A percentile compares a stretch with the other conserved stretches of the same genome.
Conservation (phyloP, 53 echinoderm and acorn worm genomes). For the Mesocentrotus franciscanus region DNA sequence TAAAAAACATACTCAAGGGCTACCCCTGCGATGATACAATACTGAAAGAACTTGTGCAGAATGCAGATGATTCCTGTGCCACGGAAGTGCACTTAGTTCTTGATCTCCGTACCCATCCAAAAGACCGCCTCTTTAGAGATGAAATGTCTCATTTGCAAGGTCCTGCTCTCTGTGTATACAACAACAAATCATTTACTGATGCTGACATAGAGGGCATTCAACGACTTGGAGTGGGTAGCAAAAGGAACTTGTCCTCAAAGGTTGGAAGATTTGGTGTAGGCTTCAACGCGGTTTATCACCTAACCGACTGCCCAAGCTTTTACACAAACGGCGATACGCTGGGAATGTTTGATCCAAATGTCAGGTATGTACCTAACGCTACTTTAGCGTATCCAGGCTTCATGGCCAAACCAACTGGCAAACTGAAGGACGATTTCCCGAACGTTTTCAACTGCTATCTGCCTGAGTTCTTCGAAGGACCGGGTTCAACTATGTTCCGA, state of each 20-base stretch:
- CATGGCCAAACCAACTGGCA: slow-evolving; percentile 43
- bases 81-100: slow-evolving; percentile 64
- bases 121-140: slow-evolving; percentile 37
- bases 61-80: slow-evolving; percentile 72
- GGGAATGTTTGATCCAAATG: slow-evolving; percentile 86
- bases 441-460: slow-evolving; percentile 78
- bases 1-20: slow-evolving; percentile 71
- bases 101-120: slow-evolving; percentile 51
- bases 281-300: slow-evolving; percentile 90
- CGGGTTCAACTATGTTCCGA: slow-evolving; percentile 81
- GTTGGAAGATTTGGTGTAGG: slow-evolving; percentile 93
- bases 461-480: slow-evolving; percentile 55
- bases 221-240: slow-evolving; percentile 85
- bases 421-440: slow-evolving; percentile 53
- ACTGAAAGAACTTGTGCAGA: slow-evolving; percentile 73
- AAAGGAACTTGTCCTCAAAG: slow-evolving; percentile 67
- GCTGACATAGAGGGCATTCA: slow-evolving; percentile 88
- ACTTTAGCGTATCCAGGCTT: slow-evolving; percentile 70
- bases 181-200: slow-evolving; percentile 79
- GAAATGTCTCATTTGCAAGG: slow-evolving; percentile 68
- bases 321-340: slow-evolving; percentile 70
- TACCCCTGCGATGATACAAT: slow-evolving; percentile 76
- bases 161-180: slow-evolving; percentile 86
- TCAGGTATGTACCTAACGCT: slow-evolving; percentile 75
- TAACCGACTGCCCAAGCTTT: slow-evolving; percentile 94